These are phyloP conservation scores for Zhuqinia jingwanae DNA, from an alignment of 2,888 invertebrate species.

Conservation along the genomic window DNA sequence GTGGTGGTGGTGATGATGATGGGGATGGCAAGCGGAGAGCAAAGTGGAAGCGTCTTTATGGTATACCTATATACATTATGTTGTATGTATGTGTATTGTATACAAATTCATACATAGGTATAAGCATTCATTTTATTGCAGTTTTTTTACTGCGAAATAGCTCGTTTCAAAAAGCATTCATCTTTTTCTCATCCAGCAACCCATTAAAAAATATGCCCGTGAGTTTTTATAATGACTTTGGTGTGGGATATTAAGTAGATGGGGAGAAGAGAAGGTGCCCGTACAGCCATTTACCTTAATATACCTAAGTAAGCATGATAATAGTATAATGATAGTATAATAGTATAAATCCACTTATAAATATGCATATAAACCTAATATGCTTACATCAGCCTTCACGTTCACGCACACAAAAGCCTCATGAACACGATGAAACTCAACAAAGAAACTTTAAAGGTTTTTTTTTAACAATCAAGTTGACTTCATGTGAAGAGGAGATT, in stretches of 20 bases:
- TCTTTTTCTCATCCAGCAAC: constrained; percentile 48
- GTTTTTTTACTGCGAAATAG: constrained; percentile 33
- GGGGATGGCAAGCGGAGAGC: not conserved
- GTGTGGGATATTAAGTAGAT: not conserved
- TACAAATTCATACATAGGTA: constrained; percentile 35
- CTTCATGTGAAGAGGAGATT: constrained; percentile 45
- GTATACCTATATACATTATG: not conserved
- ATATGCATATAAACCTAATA: not conserved
- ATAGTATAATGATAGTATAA: too few species aligned
- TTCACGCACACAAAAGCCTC: too few species aligned
- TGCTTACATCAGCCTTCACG: too few species aligned
- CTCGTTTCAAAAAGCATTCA: constrained; percentile 24
- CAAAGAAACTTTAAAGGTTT: constrained; percentile 43
- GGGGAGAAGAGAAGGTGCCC: too few species aligned
- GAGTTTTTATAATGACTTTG: constrained; percentile 49
- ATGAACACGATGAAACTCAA: not conserved
- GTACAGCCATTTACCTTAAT: too few species aligned
- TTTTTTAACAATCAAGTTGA: constrained; percentile 50
- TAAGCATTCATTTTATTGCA: constrained; percentile 29
- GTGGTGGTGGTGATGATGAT: constrained; percentile 47
- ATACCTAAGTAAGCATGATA: too few species aligned
- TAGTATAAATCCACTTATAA: not conserved
- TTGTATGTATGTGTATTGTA: too few species aligned
- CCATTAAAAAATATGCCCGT: constrained; percentile 50
- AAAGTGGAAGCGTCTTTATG: too few species aligned